These are phyloP conservation scores for Colaptes auratus DNA, from an alignment of 2,113 vertebrate species.

Conservation along the genomic window DNA sequence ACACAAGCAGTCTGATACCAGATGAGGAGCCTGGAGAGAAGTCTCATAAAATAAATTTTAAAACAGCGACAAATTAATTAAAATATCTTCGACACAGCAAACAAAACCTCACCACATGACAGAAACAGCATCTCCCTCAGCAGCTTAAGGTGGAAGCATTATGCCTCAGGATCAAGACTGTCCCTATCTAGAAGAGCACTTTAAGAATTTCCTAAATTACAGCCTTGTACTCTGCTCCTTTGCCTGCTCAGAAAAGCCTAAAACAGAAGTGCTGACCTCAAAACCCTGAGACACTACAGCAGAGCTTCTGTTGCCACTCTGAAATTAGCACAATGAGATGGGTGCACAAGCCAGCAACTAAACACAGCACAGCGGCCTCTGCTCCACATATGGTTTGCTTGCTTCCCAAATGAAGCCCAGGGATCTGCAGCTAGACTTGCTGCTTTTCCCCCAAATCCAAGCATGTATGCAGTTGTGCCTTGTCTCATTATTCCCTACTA, in stretches of 20 bases:
- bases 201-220: background rate
- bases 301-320: background rate
- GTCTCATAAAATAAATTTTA: background rate
- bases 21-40: background rate
- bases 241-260: background rate
- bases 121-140: background rate
- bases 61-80: background rate
- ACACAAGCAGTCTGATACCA: background rate
- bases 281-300: background rate
- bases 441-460: background rate
- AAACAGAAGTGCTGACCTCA: background rate
- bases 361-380: background rate
- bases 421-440: background rate
- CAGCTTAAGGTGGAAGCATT: background rate
- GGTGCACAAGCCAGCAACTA: background rate
- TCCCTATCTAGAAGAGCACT: too few relatives aligned
- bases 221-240: background rate
- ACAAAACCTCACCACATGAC: background rate
- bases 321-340: background rate
- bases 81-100: background rate
- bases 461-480: background rate
- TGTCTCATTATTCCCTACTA: background rate
- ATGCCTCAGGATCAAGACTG: too few relatives aligned
- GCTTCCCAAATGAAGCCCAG: background rate
- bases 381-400: background rate